A percentile compares a stretch with the other conserved stretches of the same genome.
phyloP scores from a whole-genome alignment of 2,888 invertebrate species.

The Dryadula phaetusa region DNA sequence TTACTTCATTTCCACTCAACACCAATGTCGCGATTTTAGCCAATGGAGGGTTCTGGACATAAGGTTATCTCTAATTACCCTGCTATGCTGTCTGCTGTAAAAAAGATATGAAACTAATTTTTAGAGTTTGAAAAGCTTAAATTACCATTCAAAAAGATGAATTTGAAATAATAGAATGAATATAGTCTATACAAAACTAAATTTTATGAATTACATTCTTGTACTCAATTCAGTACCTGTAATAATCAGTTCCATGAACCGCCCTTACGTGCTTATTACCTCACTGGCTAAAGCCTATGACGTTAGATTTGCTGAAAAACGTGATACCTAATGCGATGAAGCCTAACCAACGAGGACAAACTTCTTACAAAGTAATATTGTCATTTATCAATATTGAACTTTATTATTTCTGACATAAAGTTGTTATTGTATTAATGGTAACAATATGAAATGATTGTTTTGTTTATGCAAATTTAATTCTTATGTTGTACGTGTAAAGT shows the following conservation, averaged over 20 bases:
- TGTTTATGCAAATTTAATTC: background rate
- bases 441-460: background rate
- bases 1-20: no score
- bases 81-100: no score
- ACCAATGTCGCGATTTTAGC: no score
- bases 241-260: background rate
- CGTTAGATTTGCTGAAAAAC: constrained; percentile 59
- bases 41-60: no score
- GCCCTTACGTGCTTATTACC: background rate
- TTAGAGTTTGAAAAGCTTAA: no score
- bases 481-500: background rate
- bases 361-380: constrained; percentile 51
- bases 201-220: no score
- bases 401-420: constrained; percentile 18
- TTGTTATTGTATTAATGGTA: constrained; percentile 6
- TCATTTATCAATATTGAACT: constrained; percentile 34
- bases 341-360: constrained; percentile 59
- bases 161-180: no score
- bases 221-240: no score
- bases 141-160: no score
- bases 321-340: constrained; percentile 71
- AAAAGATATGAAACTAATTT: no score
- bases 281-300: constrained; percentile 26
- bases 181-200: no score
- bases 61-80: no score